These are phyloP conservation scores for Cerastoderma edule DNA, from an alignment of 2,888 invertebrate genomes.

Conservation along the genomic window DNA sequence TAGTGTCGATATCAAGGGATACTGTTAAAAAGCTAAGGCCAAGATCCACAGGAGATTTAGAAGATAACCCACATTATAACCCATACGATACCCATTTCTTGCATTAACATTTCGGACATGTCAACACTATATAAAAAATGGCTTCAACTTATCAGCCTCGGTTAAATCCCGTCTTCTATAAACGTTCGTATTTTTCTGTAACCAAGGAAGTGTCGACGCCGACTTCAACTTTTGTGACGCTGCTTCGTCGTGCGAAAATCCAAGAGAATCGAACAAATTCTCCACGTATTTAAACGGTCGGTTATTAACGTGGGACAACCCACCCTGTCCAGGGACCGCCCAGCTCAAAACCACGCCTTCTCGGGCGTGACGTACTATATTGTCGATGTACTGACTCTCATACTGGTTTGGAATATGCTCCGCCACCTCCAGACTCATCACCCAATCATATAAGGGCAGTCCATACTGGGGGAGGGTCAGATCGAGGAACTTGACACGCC, in stretches of 20 bases:
- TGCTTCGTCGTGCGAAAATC: conserved; percentile 42
- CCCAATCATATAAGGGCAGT: conserved; percentile 66
- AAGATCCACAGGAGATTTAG: too few species aligned
- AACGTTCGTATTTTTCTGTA: conserved; percentile 47
- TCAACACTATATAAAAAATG: conserved; percentile 34
- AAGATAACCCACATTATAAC: too few species aligned
- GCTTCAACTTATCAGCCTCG: conserved; percentile 25
- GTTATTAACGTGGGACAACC: conserved; percentile 57
- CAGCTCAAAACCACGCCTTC: conserved; percentile 63
- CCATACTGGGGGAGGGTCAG: conserved; percentile 66
- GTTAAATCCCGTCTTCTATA: conserved; percentile 34
- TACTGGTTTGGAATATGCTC: conserved; percentile 60
- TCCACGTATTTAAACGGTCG: conserved; percentile 43
- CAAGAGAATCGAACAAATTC: conserved; percentile 31
- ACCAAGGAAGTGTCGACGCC: conserved; percentile 34
- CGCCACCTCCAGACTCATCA: conserved; percentile 64
- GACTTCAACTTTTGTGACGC: conserved; percentile 30
- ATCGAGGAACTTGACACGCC: conserved; percentile 62
- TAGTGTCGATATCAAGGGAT: too few species aligned
- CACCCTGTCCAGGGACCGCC: conserved; percentile 57
- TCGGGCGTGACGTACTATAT: conserved; percentile 57
- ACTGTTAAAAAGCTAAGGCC: too few species aligned
- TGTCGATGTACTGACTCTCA: conserved; percentile 56
- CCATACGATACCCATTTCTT: too few species aligned
- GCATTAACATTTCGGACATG: too few species aligned